These are phyloP conservation scores for Tipula helvola DNA, from an alignment of 2,888 invertebrate species.

Conservation along the genomic window DNA sequence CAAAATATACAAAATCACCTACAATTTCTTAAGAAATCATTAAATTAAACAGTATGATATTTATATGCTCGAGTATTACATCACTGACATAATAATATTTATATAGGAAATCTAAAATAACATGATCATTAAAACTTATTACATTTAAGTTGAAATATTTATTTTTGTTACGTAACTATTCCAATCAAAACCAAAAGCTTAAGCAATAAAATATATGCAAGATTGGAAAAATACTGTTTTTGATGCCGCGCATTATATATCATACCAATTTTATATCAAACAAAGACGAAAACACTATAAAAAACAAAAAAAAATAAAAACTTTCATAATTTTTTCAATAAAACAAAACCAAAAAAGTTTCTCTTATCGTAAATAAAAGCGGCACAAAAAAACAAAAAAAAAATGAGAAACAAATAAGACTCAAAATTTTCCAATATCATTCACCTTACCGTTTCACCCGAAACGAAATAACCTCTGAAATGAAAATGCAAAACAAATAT, in stretches of 20 bases:
- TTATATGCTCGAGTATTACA: background rate
- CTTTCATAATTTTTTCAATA: background rate
- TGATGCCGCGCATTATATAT: background rate
- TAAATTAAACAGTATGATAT: background rate
- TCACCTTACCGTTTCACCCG: background rate
- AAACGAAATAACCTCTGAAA: background rate
- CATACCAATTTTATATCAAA: background rate
- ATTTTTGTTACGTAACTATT: background rate
- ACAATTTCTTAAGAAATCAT: background rate
- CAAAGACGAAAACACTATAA: background rate
- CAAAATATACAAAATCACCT: no score
- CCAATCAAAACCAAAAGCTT: background rate
- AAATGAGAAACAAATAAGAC: background rate
- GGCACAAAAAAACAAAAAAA: background rate
- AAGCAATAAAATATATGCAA: background rate
- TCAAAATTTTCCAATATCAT: background rate
- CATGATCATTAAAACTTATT: background rate
- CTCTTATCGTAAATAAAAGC: background rate
- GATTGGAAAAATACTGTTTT: background rate
- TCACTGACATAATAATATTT: background rate
- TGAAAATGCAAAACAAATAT: background rate
- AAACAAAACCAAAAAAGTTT: background rate
- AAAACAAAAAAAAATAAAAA: background rate
- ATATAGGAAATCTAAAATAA: background rate
- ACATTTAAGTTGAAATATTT: background rate